Evolutionary conservation across 1,140 invertebrate genomes (phyloP), one percentile per base, ranked within the genome.

Genomic region (Drosophila sproati): DNA sequence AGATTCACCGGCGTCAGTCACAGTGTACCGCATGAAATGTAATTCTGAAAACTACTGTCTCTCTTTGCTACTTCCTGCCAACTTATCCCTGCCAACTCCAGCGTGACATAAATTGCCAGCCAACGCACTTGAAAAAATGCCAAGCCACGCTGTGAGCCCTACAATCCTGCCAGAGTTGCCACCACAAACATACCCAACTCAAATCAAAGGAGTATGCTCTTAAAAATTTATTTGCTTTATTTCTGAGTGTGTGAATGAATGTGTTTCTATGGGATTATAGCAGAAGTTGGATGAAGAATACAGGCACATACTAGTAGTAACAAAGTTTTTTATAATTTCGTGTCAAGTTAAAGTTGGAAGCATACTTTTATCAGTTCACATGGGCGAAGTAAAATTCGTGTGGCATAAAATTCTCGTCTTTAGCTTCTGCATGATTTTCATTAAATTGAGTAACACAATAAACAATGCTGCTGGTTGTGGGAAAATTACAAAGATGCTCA

Each of bases 201-300:
- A 41, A 43, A 63, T 20, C 34, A 39, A 60, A 56, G 35, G 35
- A 37, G 43, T 8, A 12, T 5, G 54, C 45, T 72, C 69, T 80
- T 73, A 80, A 82, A 88, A 85, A 80, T 82, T 79, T 69, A 87
- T 87, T 87, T 88, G 57, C 69, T 67, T 71, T 66, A 39, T 77
- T 35, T 43, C 12, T 51, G 64, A 34, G 29, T 51, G 54, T 61
- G 52, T 56, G 64, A 35, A 4, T 5, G 29, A 8, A 29, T 62
- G 35, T 62, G 43, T 61, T 8, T 63, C 31, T 39, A 32, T 7
- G 55, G 50, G 48, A 52, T 62, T 59, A 59, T 52, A 66, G 3
- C 12, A 32, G 57, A 56, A 57, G 43, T 81, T 62, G 37, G 61
- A 32, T n/a, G 34, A 29, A 4, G 39, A 12, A 0, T 20, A 20